Percentiles rank a stretch among this genome's conserved stretches.
phyloP scores from a whole-genome alignment of 2,888 invertebrate species.

The Julus scanicus region DNA sequence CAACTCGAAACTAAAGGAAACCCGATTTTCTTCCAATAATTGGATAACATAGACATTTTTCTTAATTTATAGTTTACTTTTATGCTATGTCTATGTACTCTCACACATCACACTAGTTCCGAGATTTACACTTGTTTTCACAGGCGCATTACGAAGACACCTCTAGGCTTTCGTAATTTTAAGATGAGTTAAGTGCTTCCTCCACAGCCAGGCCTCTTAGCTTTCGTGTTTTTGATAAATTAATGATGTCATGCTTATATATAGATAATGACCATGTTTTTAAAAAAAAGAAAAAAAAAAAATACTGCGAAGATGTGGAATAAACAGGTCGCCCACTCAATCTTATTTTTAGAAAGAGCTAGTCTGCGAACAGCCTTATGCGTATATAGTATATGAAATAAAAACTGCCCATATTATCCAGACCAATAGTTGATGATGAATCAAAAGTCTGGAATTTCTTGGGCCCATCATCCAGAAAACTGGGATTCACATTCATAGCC shows the following conservation, averaged over 20 bases:
- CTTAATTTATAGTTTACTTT: no score
- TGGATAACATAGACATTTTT: no score
- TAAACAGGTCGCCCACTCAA: conserved; percentile 34
- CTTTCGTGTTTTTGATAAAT: background rate
- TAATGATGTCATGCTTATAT: conserved; percentile 29
- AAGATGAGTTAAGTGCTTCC: background rate
- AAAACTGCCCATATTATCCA: no score
- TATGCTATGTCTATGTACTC: no score
- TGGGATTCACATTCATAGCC: no score
- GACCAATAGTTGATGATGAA: no score
- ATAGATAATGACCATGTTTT: background rate
- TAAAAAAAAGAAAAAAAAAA: no score
- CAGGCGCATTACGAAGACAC: background rate
- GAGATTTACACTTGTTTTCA: background rate
- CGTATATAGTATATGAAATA: no score
- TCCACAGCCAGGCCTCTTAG: background rate
- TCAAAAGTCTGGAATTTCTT: no score
- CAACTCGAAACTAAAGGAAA: no score
- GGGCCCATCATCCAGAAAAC: no score
- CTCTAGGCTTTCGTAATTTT: background rate
- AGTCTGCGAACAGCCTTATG: background rate
- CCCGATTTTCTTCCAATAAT: no score
- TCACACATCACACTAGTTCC: background rate
- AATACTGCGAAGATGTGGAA: background rate
- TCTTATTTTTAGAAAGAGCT: background rate